Conservation (phyloP, 2,888 invertebrate genomes). For the Hipparchia semele region DNA sequence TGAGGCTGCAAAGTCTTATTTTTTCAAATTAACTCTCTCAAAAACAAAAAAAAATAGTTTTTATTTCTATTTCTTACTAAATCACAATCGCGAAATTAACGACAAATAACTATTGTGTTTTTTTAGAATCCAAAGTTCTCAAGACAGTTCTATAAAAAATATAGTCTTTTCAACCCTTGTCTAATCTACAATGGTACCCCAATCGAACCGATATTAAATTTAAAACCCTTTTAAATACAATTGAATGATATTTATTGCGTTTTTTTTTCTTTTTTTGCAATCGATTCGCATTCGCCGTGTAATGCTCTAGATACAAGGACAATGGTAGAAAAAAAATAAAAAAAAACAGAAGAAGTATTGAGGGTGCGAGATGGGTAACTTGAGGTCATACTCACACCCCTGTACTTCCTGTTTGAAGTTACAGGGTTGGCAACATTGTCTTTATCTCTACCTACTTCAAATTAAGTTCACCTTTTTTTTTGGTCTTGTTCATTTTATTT, state of each 20-base stretch:
- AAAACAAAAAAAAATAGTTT: not conserved
- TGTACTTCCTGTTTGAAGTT: constrained; percentile 70
- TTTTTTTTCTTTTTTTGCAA: constrained; percentile 54
- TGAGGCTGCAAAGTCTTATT: constrained; percentile 7
- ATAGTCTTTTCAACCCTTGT: constrained; percentile 53
- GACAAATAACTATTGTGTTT: constrained; percentile 44
- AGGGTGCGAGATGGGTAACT: constrained; percentile 77
- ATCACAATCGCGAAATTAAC: constrained; percentile 46
- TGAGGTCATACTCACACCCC: constrained; percentile 82
- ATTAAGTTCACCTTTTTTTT: too few relatives aligned
- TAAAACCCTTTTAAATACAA: constrained; percentile 80
- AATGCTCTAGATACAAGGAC: constrained; percentile 72
- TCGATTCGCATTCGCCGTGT: constrained; percentile 61
- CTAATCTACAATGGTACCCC: constrained; percentile 59
- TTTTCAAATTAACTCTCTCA: not conserved
- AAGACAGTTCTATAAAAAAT: constrained; percentile 54
- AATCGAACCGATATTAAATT: constrained; percentile 76
- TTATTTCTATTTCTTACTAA: not conserved
- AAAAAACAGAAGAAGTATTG: constrained; percentile 51
- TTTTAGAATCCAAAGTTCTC: constrained; percentile 37
- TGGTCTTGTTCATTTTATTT: too few relatives aligned
- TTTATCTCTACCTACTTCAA: not conserved
- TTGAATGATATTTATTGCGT: constrained; percentile 80
- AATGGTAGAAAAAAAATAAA: constrained; percentile 48
- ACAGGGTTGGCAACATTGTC: constrained; percentile 60